Percentiles rank a stretch among this genome's conserved stretches.
phyloP scores from a whole-genome alignment of 2,797 vertebrate species.

The Thalassophryne amazonica region DNA sequence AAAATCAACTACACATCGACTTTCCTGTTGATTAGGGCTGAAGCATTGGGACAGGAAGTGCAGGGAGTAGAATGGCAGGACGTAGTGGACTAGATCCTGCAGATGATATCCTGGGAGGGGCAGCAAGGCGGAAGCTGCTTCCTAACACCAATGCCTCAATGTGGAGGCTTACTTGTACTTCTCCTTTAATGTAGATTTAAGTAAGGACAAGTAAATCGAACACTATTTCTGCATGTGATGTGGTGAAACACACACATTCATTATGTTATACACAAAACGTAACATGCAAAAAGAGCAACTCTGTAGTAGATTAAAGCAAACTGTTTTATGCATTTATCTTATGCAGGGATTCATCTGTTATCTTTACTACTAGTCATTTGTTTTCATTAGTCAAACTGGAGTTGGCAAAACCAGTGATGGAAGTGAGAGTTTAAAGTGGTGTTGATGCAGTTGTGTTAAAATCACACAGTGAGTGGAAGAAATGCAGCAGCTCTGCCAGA shows the following conservation, averaged over 20 bases:
- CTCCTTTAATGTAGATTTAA: constrained; percentile 17
- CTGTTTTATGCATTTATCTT: too few relatives aligned
- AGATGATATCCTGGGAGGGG: constrained; percentile 71
- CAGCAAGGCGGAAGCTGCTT: constrained; percentile 8
- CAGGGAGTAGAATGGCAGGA: constrained; percentile 67
- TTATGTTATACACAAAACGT: not conserved
- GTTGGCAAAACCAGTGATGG: too few relatives aligned
- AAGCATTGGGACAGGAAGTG: constrained; percentile 70
- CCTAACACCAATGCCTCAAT: constrained; percentile 5
- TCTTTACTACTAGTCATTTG: not conserved
- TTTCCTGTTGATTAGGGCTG: constrained; percentile 69
- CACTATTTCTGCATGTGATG: not conserved
- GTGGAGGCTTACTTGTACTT: constrained; percentile 27
- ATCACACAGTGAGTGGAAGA: too few relatives aligned
- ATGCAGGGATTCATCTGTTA: not conserved
- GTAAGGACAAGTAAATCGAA: not conserved
- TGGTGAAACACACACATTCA: not conserved
- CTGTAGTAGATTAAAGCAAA: too few relatives aligned
- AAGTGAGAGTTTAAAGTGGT: too few relatives aligned
- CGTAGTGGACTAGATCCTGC: constrained; percentile 56
- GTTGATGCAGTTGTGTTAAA: too few relatives aligned
- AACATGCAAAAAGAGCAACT: not conserved
- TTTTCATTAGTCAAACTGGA: too few relatives aligned
- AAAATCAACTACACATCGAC: constrained; percentile 45
- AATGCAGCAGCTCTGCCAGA: too few relatives aligned